Base-by-base conservation (phyloP, 1,140 invertebrate genomes). In the Ostrea denselamellosa region DNA sequence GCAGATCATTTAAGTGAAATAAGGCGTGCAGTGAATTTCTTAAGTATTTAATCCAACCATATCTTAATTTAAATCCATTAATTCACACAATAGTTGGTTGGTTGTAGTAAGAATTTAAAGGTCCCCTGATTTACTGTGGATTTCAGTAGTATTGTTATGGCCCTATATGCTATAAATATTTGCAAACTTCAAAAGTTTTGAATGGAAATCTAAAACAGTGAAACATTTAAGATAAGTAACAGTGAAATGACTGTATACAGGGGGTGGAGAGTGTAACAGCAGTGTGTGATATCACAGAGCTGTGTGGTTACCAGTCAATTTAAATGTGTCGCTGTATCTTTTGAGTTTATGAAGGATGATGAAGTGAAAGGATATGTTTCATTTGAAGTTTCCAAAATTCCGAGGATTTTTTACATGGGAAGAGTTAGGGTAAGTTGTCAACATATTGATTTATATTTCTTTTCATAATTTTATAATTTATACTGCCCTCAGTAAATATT, bases 381-480 rank as follows among this genome's bases (percentile, higher is more conserved):
- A 89, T 65, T 54, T 89, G n/a, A 85, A 89, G 25, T 89, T 81
- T 86, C 88, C 88, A 65, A 77, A 82, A 68, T 89, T 89, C 65
- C 81, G 85, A 85, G 88, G 85, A 71, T 89, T 86, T 77, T 84
- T 84, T 81, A 62, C 88, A 8, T 89, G 88, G 88, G 88, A 89
- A n/a, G 88, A 86, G 22, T 77, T 86, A 52, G 88, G 88, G 88
- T 89, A 77, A 85, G 88, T 86, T 54, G 14, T 22, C 56, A n/a
- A 17, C 25, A 71, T 12, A 0, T 34, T 58, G 14, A 14, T 58
- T 19, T 19, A 5, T 62, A 7, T 62, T 62, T 19, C n/a, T 17
- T 19, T 62, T 19, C 19, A 19, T 62, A n/a, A 56, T 56, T 62
- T 19, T 62, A 19, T 62, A n/a, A 56, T 56, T 62, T 19, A n/a